Evolutionary conservation across 2,113 vertebrate genomes (phyloP), one percentile per base, ranked within the genome.

Genomic region (Gnathonemus longibarbis): DNA sequence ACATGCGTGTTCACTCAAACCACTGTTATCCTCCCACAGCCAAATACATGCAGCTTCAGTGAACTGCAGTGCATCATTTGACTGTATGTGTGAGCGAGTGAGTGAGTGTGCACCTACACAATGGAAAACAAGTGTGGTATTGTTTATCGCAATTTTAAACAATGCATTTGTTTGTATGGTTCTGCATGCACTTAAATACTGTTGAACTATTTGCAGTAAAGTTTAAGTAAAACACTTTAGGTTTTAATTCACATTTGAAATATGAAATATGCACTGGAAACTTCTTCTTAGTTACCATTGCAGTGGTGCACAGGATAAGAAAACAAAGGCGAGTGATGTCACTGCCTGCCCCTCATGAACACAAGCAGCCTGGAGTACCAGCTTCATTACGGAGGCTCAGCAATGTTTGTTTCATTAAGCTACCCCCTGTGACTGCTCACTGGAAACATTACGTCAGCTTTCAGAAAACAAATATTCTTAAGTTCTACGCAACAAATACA

Each of bases 361-460:
- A 9, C 15, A 31, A 84, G 27, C 13, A 50, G 88, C 27, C 42
- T 42, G 11, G 17, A 52, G 85, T 53, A 35, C 31, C 88, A 89
- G 56, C 84, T 89, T 83, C 84, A 89, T 89, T 89, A 91, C 15
- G 4, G 49, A 53, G 50, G 2, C 52, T 19, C 66, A 39, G 15
- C 49, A 15, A 46, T 52, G 84, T 74, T 90, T 53, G 70, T 48
- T 52, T 84, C 49, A 91, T 88, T 84, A 62, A 90, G 56, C 46
- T 27, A 42, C 52, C 52, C 70, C 90, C 58, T n/a, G 45, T 90
- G 66, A 84, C 15, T 11, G 31, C 31, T 58, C 39, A 77, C 53
- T 90, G 53, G 89, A 88, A 90, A 90, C 46, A 52, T 84, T 91
- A 88, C 90, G 66, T 90, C 90, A 90, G 50, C 90, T 91, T 88